Percentiles rank a stretch among this genome's conserved stretches.
These are phyloP conservation scores for Standfussiana lucernea DNA, from an alignment of 2,888 invertebrate species.

Conservation along the genomic window DNA sequence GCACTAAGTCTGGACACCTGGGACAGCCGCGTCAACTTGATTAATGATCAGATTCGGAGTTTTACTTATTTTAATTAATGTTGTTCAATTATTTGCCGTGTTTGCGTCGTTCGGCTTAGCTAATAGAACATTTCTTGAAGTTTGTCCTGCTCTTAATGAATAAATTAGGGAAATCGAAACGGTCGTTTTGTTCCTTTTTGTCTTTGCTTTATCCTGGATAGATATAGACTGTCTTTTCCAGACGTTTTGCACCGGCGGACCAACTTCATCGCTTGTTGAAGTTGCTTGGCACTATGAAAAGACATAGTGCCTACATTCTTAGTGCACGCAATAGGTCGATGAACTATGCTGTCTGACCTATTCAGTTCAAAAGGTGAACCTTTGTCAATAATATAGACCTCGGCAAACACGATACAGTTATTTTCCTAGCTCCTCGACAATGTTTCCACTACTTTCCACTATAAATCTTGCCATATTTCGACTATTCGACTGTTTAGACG, in stretches of 20 bases:
- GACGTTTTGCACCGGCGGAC: not conserved
- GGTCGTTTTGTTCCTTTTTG: constrained; percentile 21
- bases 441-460: not conserved
- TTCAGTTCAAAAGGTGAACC: constrained; percentile 1
- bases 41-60: constrained; percentile 52
- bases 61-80: constrained; percentile 59
- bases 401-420: not conserved
- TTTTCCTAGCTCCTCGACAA: not conserved
- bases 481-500: not conserved
- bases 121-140: constrained; percentile 32
- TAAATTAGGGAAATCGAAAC: constrained; percentile 42
- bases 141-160: constrained; percentile 44
- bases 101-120: constrained; percentile 23
- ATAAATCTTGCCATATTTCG: not conserved
- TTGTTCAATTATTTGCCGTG: constrained; percentile 46
- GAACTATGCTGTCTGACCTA: constrained; percentile 6
- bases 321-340: not conserved
- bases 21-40: constrained; percentile 49
- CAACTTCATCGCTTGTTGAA: not conserved
- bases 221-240: not conserved
- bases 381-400: constrained; percentile 15
- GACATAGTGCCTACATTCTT: not conserved
- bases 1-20: constrained; percentile 62
- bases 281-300: not conserved
- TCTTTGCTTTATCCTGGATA: constrained; percentile 2